Percentiles rank a stretch among this genome's conserved stretches.
phyloP scores from a whole-genome alignment of 1,140 invertebrate species.

The Eumaeus atala region DNA sequence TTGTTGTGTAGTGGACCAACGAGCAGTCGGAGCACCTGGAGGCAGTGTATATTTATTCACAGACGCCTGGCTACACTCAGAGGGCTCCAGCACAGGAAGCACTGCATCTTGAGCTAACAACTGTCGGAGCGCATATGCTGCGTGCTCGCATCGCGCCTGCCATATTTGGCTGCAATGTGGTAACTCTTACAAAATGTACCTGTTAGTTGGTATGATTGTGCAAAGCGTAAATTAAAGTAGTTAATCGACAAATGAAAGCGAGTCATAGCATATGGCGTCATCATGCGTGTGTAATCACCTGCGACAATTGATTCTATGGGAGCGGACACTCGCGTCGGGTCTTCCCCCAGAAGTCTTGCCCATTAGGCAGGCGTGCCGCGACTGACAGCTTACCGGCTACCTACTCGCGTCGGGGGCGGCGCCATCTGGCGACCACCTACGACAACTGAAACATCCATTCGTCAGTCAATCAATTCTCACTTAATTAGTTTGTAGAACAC shows the following conservation, averaged over 20 bases:
- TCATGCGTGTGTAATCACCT: slow-evolving; percentile 39
- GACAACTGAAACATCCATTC: slow-evolving; percentile 40
- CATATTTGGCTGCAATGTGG: too few relatives aligned
- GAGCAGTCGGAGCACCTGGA: too few relatives aligned
- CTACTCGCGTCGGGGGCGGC: slow-evolving; percentile 32
- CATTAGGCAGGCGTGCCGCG: slow-evolving; percentile 49
- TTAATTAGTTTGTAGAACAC: neutral
- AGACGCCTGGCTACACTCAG: too few relatives aligned
- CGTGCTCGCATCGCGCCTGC: too few relatives aligned
- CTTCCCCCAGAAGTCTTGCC: slow-evolving; percentile 67
- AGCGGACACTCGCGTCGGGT: slow-evolving; percentile 53
- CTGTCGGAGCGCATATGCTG: too few relatives aligned
- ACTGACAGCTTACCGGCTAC: slow-evolving; percentile 43
- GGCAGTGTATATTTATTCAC: too few relatives aligned
- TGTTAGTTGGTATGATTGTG: neutral
- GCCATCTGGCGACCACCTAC: slow-evolving; percentile 45
- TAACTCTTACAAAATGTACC: neutral
- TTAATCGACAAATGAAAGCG: slow-evolving; percentile 1
- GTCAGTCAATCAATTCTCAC: slow-evolving; percentile 18
- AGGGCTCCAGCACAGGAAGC: too few relatives aligned
- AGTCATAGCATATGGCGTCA: slow-evolving; percentile 2
- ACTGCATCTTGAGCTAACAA: too few relatives aligned
- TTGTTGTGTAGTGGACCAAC: too few relatives aligned
- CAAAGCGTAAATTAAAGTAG: slow-evolving; percentile 3
- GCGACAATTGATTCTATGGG: slow-evolving; percentile 54